Base-by-base conservation (phyloP, 2,113 vertebrate species). In the Lontra canadensis region DNA sequence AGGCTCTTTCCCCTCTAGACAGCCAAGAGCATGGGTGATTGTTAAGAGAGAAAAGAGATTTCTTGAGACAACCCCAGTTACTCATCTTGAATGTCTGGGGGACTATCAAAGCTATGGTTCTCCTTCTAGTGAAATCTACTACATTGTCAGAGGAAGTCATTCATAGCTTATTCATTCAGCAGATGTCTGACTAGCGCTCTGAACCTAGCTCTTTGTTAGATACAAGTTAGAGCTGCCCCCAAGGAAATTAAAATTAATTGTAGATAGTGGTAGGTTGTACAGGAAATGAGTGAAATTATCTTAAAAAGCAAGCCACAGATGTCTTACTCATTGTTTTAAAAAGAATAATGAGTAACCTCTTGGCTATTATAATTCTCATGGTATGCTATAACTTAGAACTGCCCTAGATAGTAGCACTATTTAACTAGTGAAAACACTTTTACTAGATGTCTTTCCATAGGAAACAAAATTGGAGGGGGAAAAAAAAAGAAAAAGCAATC, bases 291-390 rank as follows among this genome's bases (percentile, higher is more conserved):
- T 63, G 44, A 79, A 87, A 59, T 78, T 55, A 26, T 57, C n/a
- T 94, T 85, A 74, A 76, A 69, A 90, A 93, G 73, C 36, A 63
- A 81, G 36, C 87, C 67, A 69, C 36, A 44, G 86, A 42, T 73
- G 81, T 87, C 49, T 47, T 65, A 71, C 23, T 95, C 78, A 78
- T 65, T 82, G 49, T 63, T 95, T 82, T 47, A 78, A 94, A 90
- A 42, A 90, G 44, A 87, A 90, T 71, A 63, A 71, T 31, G 42
- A 93, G 49, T 42, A 61, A 71, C 44, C 23, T 82, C 63, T 81
- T 93, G 25, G 25, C 25, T 34, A 6, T 74, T 91, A 26, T 25
- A 73, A 81, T 74, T 67, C 63, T 47, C 6, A 29, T 7, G 20
- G 26, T 20, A 1, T 63, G 36, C 42, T 25, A 6, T 15, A 49